Evolutionary conservation across 2,888 invertebrate species (phyloP).

Genomic region (Drosophila fungiperda): DNA sequence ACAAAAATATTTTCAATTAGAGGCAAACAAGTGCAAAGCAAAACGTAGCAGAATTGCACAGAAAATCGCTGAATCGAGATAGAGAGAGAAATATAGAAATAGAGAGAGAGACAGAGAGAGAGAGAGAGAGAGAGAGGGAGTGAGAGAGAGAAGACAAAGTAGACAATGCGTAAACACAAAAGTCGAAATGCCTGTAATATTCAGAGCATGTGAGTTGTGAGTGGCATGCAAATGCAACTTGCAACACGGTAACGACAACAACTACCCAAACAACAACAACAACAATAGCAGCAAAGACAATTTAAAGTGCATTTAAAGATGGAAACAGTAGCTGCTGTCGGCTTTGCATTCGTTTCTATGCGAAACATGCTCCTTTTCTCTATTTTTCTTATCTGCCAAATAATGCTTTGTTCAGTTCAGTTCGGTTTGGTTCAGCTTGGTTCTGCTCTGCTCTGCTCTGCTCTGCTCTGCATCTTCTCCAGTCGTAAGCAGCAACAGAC

Average conservation of each 20-base stretch:
- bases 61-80: background rate
- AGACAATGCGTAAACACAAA: conserved; percentile 54
- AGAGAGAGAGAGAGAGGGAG: conserved; percentile 9
- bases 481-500: conserved; percentile 2
- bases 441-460: conserved; percentile 13
- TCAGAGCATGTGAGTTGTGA: conserved; percentile 62
- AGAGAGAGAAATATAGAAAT: background rate
- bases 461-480: conserved; percentile 13
- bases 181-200: conserved; percentile 57
- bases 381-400: conserved; percentile 62
- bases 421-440: conserved; percentile 3
- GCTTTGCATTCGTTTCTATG: conserved; percentile 56
- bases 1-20: conserved; percentile 79
- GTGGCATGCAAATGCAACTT: conserved; percentile 75
- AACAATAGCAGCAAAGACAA: conserved; percentile 31
- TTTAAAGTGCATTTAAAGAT: conserved; percentile 72
- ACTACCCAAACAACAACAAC: conserved; percentile 2
- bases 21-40: conserved; percentile 40
- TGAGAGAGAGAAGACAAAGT: background rate
- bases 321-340: conserved; percentile 59
- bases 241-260: conserved; percentile 50
- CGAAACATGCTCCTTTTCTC: conserved; percentile 32
- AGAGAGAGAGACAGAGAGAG: conserved; percentile 23
- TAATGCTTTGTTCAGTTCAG: conserved; percentile 31
- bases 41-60: conserved; percentile 5